Percentiles rank a stretch among this genome's conserved stretches.
Evolutionary conservation across 92 coral and sea anemone genomes (phyloP).

Genomic region (Paramuricea clavata): DNA sequence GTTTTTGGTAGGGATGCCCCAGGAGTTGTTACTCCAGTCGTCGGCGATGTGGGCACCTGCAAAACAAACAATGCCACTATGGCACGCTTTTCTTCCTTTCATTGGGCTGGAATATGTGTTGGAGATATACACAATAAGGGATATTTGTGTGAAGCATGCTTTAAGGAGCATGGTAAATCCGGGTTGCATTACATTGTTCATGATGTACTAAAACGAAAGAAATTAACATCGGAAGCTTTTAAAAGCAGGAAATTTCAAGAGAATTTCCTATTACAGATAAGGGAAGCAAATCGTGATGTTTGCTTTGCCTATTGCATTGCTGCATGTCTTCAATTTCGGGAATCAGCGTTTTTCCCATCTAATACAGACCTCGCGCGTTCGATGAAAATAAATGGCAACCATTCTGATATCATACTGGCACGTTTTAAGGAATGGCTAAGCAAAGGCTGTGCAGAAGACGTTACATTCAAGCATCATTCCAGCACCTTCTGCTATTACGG

Average conservation of each 20-base stretch:
- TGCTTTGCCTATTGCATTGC: conserved; percentile 49
- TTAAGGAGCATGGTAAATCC: conserved; percentile 36
- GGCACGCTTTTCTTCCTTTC: conserved; percentile 45
- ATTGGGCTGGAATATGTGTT: conserved; percentile 35
- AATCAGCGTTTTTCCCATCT: conserved; percentile 27
- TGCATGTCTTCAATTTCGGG: conserved; percentile 38
- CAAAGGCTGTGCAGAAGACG: conserved; percentile 21
- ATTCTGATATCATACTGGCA: conserved; percentile 33
- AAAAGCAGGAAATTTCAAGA: conserved; percentile 37
- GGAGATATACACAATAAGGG: conserved; percentile 47
- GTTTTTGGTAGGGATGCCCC: conserved; percentile 5
- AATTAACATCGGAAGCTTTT: conserved; percentile 34
- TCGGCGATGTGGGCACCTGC: conserved; percentile 60
- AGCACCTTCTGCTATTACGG: conserved; percentile 35
- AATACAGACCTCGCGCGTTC: conserved; percentile 29
- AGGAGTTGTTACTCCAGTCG: conserved; percentile 45
- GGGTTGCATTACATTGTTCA: conserved; percentile 40
- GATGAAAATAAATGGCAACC: conserved; percentile 40
- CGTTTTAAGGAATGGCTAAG: conserved; percentile 31
- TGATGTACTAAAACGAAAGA: conserved; percentile 32
- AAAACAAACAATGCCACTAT: conserved; percentile 51
- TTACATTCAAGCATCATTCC: conserved; percentile 43
- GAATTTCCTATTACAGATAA: conserved; percentile 19
- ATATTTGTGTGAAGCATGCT: conserved; percentile 28
- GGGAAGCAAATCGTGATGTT: conserved; percentile 48